A percentile compares a stretch with the other conserved stretches of the same genome.
Evolutionary conservation across 1,140 invertebrate species (phyloP).

Genomic region (Polypedilum pembai): DNA sequence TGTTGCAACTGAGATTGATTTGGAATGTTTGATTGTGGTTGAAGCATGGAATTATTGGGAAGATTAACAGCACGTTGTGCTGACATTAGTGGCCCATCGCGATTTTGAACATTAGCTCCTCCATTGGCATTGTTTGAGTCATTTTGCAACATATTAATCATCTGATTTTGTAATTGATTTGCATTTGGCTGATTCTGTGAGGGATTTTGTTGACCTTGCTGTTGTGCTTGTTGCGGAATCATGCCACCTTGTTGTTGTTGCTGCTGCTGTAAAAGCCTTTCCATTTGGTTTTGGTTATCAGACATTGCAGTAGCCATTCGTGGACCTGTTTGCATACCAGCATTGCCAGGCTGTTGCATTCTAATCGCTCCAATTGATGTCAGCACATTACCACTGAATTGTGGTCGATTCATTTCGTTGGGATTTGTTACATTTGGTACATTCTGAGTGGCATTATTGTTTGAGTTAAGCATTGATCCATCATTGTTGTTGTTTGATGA

Average conservation of each 20-base stretch:
- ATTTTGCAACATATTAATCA: neutral
- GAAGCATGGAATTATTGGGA: constrained; percentile 25
- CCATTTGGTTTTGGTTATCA: neutral
- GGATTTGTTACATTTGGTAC: constrained; percentile 10
- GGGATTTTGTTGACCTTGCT: constrained; percentile 35
- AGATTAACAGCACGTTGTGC: constrained; percentile 1
- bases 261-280: constrained; percentile 33
- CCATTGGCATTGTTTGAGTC: neutral
- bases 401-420: constrained; percentile 9
- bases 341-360: constrained; percentile 8
- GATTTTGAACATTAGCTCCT: neutral
- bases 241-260: constrained; percentile 33
- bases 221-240: constrained; percentile 35
- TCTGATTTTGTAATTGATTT: constrained; percentile 47
- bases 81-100: neutral
- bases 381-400: neutral
- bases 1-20: constrained; percentile 23
- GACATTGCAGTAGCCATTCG: neutral
- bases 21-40: constrained; percentile 25
- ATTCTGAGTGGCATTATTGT: neutral
- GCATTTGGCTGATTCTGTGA: constrained; percentile 44
- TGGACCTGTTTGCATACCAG: neutral
- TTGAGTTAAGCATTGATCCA: neutral
- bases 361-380: neutral
- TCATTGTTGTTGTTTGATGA: constrained; percentile 15